A percentile compares a stretch with the other conserved stretches of the same genome.
These are phyloP conservation scores for Steromphala cineraria DNA, from an alignment of 2,888 invertebrate species.

Conservation along the genomic window DNA sequence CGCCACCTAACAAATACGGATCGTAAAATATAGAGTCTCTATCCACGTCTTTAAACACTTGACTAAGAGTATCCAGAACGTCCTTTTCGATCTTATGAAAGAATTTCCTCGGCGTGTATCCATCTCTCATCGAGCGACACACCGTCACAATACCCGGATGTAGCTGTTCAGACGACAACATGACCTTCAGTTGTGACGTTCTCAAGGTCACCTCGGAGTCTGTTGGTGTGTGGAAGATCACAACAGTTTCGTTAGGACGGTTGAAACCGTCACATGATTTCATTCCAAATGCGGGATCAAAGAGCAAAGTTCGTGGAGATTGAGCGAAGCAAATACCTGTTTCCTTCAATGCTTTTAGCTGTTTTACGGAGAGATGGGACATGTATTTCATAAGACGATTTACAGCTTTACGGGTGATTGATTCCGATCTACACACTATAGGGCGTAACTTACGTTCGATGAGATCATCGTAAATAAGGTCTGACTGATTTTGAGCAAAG, in stretches of 20 bases:
- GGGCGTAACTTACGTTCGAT: neutral
- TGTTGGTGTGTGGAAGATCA: constrained; percentile 50
- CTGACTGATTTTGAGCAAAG: constrained; percentile 30
- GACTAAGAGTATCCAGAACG: constrained; percentile 36
- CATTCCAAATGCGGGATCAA: constrained; percentile 35
- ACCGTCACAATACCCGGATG: constrained; percentile 59
- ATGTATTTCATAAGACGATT: constrained; percentile 33
- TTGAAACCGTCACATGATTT: constrained; percentile 60
- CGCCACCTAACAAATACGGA: constrained; percentile 27
- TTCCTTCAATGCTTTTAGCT: constrained; percentile 46
- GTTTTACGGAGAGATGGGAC: constrained; percentile 38
- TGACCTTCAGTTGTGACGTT: constrained; percentile 22
- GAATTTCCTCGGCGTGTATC: constrained; percentile 65
- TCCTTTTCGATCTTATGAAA: constrained; percentile 58
- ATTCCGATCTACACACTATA: constrained; percentile 23
- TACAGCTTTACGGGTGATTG: neutral
- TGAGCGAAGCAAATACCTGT: constrained; percentile 59
- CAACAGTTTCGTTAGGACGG: constrained; percentile 46
- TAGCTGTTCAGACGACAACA: constrained; percentile 26
- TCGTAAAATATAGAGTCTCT: constrained; percentile 20
- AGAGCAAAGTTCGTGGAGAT: constrained; percentile 44
- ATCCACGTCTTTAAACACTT: neutral
- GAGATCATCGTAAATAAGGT: constrained; percentile 10
- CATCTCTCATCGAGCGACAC: constrained; percentile 66
- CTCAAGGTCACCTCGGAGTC: constrained; percentile 43